phyloP scores from a whole-genome alignment of 1,140 invertebrate genomes.

The Micrasema longulum region DNA sequence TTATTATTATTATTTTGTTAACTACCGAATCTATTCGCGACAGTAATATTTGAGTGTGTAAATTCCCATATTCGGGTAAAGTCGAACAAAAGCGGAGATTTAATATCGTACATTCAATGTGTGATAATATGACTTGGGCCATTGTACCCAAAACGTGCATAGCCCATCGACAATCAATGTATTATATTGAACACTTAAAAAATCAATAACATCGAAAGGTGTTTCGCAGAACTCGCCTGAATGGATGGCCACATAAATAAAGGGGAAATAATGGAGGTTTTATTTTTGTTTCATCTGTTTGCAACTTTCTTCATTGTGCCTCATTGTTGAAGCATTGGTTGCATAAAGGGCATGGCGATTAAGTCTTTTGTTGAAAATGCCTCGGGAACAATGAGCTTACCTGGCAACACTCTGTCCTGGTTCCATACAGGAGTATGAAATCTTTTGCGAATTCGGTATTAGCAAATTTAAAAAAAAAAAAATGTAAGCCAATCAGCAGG shows the following conservation, averaged over 20 bases:
- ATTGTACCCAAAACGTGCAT: conserved; percentile 17
- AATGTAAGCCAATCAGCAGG: too few species aligned
- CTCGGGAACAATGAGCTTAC: conserved; percentile 47
- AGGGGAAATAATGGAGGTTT: conserved; percentile 52
- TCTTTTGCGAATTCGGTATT: conserved; percentile 5
- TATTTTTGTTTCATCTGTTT: conserved; percentile 55
- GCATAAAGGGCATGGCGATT: conserved; percentile 52
- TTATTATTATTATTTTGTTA: too few species aligned
- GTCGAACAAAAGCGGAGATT: too few species aligned
- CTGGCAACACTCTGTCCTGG: conserved; percentile 30
- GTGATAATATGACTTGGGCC: conserved; percentile 25
- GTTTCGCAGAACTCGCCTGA: conserved; percentile 51
- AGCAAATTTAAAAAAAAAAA: too few species aligned
- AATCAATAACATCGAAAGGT: conserved; percentile 53
- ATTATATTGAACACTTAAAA: conserved; percentile 44
- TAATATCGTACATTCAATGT: too few species aligned
- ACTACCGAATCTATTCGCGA: too few species aligned
- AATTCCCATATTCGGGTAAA: too few species aligned
- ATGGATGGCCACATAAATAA: conserved; percentile 48
- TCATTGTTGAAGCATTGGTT: conserved; percentile 46
- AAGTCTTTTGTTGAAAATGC: conserved; percentile 49
- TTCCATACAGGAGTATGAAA: conserved; percentile 3
- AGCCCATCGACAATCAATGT: conserved; percentile 37
- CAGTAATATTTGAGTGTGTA: too few species aligned
- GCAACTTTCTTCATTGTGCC: conserved; percentile 52